Conservation (phyloP, 1,140 invertebrate genomes). For the Eciton burchellii region DNA sequence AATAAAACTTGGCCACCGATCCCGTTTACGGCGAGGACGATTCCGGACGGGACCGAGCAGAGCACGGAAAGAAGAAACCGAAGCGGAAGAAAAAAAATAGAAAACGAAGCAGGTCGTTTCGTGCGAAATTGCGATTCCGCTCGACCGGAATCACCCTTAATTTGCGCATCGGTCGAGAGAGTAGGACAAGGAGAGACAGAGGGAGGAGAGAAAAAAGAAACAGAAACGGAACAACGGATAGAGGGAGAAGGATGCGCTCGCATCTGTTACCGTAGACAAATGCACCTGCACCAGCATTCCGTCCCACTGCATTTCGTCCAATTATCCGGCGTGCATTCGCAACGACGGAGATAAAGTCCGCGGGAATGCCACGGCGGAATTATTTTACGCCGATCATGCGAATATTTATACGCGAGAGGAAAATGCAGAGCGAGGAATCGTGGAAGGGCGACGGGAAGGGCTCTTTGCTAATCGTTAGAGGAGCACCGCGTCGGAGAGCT, state of each 20-base stretch:
- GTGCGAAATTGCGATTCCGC: conserved; percentile 71
- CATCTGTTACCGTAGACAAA: conserved; percentile 69
- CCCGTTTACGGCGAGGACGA: conserved; percentile 53
- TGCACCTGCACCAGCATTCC: conserved; percentile 74
- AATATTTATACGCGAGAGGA: conserved; percentile 65
- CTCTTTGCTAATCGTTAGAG: conserved; percentile 57
- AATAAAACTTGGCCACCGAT: conserved; percentile 67
- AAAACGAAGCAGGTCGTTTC: conserved; percentile 61
- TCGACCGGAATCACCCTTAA: conserved; percentile 71
- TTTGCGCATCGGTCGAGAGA: conserved; percentile 70
- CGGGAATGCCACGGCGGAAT: conserved; percentile 32
- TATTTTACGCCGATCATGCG: conserved; percentile 65
- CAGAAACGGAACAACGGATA: conserved; percentile 8
- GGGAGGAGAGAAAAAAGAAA: neutral
- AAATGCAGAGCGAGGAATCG: neutral
- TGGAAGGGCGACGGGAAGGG: neutral
- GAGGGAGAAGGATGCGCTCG: conserved; percentile 49
- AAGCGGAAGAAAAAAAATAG: conserved; percentile 37
- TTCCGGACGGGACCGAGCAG: conserved; percentile 22
- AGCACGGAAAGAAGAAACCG: neutral
- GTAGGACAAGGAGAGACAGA: conserved; percentile 2
- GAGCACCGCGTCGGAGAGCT: conserved; percentile 1
- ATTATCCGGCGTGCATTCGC: conserved; percentile 62
- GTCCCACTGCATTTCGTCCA: conserved; percentile 70
- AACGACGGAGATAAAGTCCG: conserved; percentile 57